Conservation (phyloP, 1,140 invertebrate genomes). For the Platyscapa corneri region DNA sequence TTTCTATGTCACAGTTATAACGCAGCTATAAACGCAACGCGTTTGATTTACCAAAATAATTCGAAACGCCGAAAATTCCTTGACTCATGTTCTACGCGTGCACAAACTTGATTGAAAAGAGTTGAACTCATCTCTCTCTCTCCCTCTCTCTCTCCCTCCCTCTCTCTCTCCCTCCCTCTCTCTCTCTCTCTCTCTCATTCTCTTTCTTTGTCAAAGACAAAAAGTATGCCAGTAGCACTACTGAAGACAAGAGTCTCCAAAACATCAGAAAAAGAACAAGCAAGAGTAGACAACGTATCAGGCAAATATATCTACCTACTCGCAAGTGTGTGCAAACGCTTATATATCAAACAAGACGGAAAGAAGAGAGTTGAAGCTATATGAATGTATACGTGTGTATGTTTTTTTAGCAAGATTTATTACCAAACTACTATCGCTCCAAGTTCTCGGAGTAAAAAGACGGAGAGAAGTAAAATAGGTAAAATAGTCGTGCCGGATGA, state of each 20-base stretch:
- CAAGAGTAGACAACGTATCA: no score
- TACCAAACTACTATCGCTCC: constrained; percentile 70
- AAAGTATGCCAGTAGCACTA: no score
- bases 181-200: background rate
- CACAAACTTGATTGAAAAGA: constrained; percentile 46
- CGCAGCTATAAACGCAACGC: background rate
- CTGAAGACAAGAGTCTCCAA: no score
- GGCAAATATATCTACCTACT: no score
- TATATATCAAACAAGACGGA: constrained; percentile 54
- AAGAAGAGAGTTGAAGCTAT: background rate
- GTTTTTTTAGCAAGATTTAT: constrained; percentile 74
- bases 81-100: constrained; percentile 26
- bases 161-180: no score
- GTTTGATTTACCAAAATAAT: background rate
- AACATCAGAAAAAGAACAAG: no score
- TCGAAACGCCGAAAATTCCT: background rate
- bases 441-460: constrained; percentile 17
- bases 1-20: background rate
- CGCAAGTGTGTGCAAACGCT: background rate
- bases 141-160: no score
- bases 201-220: no score
- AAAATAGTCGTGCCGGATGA: no score
- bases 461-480: background rate
- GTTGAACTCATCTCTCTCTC: no score
- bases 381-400: constrained; percentile 48